Percentiles rank a stretch among this genome's conserved stretches.
phyloP scores from a whole-genome alignment of 2,888 invertebrate genomes.

The Bursaphelenchus okinawaensis region DNA sequence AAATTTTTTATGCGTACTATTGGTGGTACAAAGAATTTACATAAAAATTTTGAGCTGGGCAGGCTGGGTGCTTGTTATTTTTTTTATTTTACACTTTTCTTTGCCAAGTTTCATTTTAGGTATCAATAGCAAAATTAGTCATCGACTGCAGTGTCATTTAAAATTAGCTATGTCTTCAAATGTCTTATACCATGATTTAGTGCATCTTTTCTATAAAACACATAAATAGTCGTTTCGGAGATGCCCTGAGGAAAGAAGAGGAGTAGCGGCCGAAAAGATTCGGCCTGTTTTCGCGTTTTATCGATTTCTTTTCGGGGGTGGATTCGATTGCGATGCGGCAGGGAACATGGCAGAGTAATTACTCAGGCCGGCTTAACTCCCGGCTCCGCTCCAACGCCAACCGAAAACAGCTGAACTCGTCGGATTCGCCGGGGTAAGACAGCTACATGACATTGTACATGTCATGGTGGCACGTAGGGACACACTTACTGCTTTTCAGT shows the following conservation, averaged over 20 bases:
- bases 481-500: background rate
- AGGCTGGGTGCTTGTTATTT: too few relatives aligned
- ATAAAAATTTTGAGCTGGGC: too few relatives aligned
- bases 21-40: too few relatives aligned
- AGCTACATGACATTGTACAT: too few relatives aligned
- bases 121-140: too few relatives aligned
- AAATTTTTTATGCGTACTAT: too few relatives aligned
- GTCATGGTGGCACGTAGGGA: background rate
- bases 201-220: too few relatives aligned
- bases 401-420: background rate
- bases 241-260: background rate
- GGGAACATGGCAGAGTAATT: slow-evolving; percentile 12
- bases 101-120: too few relatives aligned
- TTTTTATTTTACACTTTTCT: too few relatives aligned
- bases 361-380: slow-evolving; percentile 10
- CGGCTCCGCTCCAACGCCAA: background rate
- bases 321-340: background rate
- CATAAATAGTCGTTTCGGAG: background rate
- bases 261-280: background rate
- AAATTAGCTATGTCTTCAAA: too few relatives aligned
- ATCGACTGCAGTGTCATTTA: too few relatives aligned
- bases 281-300: background rate
- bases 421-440: background rate
- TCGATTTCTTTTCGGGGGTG: background rate
- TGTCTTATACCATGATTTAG: too few relatives aligned